These are phyloP conservation scores for Iselma pallidipennis DNA, from an alignment of 2,888 invertebrate genomes.

Conservation along the genomic window DNA sequence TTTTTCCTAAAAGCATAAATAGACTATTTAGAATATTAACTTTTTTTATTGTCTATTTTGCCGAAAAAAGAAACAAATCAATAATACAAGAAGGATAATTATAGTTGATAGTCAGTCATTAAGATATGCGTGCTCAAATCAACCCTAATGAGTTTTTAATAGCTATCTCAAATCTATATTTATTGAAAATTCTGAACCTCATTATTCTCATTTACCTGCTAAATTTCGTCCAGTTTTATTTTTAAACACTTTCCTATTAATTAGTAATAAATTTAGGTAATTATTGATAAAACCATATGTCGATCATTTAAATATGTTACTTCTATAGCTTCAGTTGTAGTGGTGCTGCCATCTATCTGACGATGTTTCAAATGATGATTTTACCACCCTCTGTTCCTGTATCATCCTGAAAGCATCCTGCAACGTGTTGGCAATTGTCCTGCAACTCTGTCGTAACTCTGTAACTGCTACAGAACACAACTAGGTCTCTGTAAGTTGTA, in stretches of 20 bases:
- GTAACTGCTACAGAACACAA: too few species aligned
- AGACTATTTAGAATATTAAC: background rate
- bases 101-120: background rate
- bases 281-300: too few species aligned
- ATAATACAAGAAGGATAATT: background rate
- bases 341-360: background rate
- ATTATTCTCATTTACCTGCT: too few species aligned
- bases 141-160: background rate
- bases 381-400: background rate
- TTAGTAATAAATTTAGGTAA: too few species aligned
- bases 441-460: background rate
- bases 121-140: background rate
- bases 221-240: too few species aligned
- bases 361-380: too few species aligned
- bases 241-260: too few species aligned
- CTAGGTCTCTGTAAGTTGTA: too few species aligned
- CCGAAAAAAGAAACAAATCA: background rate
- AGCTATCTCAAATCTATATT: background rate
- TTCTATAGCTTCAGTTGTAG: too few species aligned
- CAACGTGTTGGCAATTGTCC: background rate
- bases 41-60: background rate
- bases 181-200: too few species aligned
- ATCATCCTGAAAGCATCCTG: background rate
- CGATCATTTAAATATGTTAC: too few species aligned
- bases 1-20: background rate